A percentile compares a stretch with the other conserved stretches of the same genome.
phyloP scores from a whole-genome alignment of 2,888 invertebrate genomes.

The Mesorhabditis belari region DNA sequence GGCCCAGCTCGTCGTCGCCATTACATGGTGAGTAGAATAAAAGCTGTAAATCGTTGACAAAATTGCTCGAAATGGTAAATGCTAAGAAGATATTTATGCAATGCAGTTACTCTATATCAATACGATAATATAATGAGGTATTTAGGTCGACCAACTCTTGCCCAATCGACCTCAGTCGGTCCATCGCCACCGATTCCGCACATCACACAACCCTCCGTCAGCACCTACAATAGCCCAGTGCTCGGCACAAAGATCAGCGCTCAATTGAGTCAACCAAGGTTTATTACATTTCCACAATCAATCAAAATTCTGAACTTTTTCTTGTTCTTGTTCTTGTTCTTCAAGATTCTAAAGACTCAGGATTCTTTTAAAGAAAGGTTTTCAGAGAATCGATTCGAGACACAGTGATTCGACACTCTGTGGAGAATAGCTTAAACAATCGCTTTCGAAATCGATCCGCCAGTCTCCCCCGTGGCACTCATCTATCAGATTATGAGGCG shows the following conservation, averaged over 20 bases:
- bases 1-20: not conserved
- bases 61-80: too few species aligned
- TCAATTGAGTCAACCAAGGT: not conserved
- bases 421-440: constrained; percentile 20
- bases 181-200: not conserved
- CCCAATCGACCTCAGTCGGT: not conserved
- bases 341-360: too few species aligned
- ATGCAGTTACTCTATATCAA: not conserved
- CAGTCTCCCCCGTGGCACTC: constrained; percentile 25
- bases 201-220: not conserved
- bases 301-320: too few species aligned
- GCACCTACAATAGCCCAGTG: not conserved
- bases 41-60: not conserved
- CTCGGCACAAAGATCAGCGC: not conserved
- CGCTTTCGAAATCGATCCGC: constrained; percentile 30
- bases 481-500: constrained; percentile 4
- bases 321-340: too few species aligned
- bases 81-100: too few species aligned
- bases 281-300: too few species aligned
- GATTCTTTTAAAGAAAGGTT: too few species aligned
- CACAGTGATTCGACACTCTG: constrained; percentile 27
- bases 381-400: constrained; percentile 30
- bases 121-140: too few species aligned
- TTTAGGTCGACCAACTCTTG: not conserved
- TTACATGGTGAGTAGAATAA: not conserved